Evolutionary conservation across 2,113 vertebrate genomes (phyloP).

Genomic region (Alligator mississippiensis): DNA sequence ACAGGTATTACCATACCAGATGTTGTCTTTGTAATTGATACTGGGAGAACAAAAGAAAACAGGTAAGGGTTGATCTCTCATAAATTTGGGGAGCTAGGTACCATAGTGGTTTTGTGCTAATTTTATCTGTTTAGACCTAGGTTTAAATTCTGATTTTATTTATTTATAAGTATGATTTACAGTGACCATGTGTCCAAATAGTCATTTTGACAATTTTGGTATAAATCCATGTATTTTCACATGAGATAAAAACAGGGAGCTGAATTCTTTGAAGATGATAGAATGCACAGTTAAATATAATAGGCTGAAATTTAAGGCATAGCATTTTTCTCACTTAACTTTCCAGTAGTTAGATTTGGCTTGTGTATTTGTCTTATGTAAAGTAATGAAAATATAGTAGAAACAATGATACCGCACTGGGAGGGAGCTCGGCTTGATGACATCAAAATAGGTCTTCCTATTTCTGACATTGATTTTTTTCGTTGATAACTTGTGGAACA

Average conservation of each 20-base stretch:
- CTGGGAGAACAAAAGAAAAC: conserved; percentile 97
- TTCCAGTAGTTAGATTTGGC: background rate
- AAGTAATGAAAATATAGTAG: background rate
- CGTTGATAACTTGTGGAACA: background rate
- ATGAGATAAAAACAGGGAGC: background rate
- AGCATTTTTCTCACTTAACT: background rate
- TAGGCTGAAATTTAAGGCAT: background rate
- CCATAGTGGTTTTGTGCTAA: background rate
- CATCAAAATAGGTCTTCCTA: background rate
- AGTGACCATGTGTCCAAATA: background rate
- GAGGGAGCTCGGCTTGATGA: background rate
- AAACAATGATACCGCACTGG: background rate
- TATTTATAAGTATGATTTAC: background rate
- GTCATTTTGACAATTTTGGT: background rate
- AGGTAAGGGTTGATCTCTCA: conserved; percentile 80
- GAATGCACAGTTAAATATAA: background rate
- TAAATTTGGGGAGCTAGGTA: background rate
- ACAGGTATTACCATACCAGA: conserved; percentile 98
- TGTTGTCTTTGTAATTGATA: conserved; percentile 96
- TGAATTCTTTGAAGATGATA: background rate
- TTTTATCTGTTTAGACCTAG: background rate
- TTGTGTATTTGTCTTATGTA: background rate
- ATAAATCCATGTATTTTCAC: background rate
- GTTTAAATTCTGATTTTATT: background rate
- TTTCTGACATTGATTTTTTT: background rate